phyloP scores from a whole-genome alignment of 2,797 vertebrate species.

The Sebastolobus altivelis region DNA sequence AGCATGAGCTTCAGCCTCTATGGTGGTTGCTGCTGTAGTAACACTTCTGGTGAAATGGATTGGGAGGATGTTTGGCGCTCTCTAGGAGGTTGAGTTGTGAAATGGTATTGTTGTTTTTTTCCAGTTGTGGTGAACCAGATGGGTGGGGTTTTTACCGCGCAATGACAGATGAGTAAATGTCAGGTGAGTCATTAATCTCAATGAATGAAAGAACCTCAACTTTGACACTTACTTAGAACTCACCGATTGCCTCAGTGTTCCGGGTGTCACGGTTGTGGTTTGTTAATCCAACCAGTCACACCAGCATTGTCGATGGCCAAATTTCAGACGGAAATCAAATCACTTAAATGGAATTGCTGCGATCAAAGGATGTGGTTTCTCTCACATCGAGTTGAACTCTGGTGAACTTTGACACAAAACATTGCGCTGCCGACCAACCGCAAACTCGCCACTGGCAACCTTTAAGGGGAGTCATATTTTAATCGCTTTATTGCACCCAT shows the following conservation, averaged over 20 bases:
- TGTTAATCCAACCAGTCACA: background rate
- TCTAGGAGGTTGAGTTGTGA: background rate
- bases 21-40: slow-evolving; percentile 1
- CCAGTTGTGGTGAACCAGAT: background rate
- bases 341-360: background rate
- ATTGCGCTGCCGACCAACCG: background rate
- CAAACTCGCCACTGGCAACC: background rate
- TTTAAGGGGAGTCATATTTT: background rate
- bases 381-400: background rate
- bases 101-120: slow-evolving; percentile 7
- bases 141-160: slow-evolving; percentile 1
- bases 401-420: background rate
- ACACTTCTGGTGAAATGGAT: background rate
- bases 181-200: slow-evolving; percentile 22
- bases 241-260: background rate
- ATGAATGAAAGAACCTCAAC: background rate
- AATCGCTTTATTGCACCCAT: too few relatives aligned
- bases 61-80: slow-evolving; percentile 11
- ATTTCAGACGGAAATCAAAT: background rate
- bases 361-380: background rate
- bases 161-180: slow-evolving; percentile 8
- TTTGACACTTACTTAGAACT: background rate
- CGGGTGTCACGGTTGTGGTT: background rate
- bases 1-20: slow-evolving; percentile 31
- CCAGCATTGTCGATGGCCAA: background rate